These are phyloP conservation scores for Oscheius sp. DNA, from an alignment of 1,140 invertebrate species.

Conservation along the genomic window DNA sequence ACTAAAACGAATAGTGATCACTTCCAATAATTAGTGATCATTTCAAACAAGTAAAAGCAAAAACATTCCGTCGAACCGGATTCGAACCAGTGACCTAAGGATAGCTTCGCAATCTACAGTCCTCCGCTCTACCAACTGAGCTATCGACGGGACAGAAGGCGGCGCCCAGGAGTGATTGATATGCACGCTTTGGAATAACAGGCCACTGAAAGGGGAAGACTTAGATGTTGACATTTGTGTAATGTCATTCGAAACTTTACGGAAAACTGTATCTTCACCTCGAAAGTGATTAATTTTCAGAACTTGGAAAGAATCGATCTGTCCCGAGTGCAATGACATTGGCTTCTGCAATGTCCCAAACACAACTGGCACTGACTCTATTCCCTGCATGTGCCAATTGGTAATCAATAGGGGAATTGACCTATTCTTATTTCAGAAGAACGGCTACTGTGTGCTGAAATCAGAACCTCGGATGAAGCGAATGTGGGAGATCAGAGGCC, in stretches of 20 bases:
- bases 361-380: constrained; percentile 44
- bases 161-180: too few relatives aligned
- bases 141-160: constrained; percentile 35
- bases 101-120: too few relatives aligned
- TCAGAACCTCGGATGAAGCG: constrained; percentile 52
- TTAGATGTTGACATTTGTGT: too few relatives aligned
- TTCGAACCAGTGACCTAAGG: too few relatives aligned
- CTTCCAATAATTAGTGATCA: too few relatives aligned
- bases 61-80: too few relatives aligned
- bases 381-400: constrained; percentile 55
- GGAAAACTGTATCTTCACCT: neutral
- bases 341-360: constrained; percentile 57
- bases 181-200: too few relatives aligned
- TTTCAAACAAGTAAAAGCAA: too few relatives aligned
- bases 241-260: neutral
- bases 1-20: too few relatives aligned
- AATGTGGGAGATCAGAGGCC: constrained; percentile 57
- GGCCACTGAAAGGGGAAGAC: too few relatives aligned
- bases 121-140: constrained; percentile 50
- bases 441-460: constrained; percentile 52
- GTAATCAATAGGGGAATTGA: too few relatives aligned
- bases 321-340: constrained; percentile 57
- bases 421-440: constrained; percentile 46
- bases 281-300: constrained; percentile 30
- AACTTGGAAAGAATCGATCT: constrained; percentile 40